Percentiles rank a stretch among this genome's conserved stretches.
Conservation (phyloP, 2,888 invertebrate genomes). For the Carpatolechia fugitivella region DNA sequence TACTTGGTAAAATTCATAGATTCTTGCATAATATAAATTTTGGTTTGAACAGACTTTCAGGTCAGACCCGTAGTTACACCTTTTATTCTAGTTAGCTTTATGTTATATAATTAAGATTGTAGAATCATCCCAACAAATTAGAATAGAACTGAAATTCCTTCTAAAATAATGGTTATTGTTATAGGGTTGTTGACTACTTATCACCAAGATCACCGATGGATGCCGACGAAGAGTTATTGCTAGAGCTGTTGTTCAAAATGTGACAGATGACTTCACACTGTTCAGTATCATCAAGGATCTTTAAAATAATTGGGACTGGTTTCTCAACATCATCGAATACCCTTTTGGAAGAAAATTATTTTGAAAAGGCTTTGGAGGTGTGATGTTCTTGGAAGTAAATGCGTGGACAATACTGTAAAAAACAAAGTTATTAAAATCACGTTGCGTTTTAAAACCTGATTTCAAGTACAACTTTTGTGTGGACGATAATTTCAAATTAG, state of each 20-base stretch:
- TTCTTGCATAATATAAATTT: no score
- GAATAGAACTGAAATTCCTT: background rate
- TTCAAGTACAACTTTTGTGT: slow-evolving; percentile 13
- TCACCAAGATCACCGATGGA: slow-evolving; percentile 73
- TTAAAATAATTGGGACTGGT: background rate
- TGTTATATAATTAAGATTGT: no score
- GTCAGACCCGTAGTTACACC: no score
- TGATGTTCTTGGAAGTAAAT: no score
- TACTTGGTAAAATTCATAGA: no score
- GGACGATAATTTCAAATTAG: background rate
- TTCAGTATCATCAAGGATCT: background rate
- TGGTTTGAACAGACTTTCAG: no score
- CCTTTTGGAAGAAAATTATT: no score
- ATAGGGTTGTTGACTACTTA: slow-evolving; percentile 59
- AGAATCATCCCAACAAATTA: no score
- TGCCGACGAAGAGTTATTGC: slow-evolving; percentile 69
- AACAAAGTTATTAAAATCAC: no score
- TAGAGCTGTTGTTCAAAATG: slow-evolving; percentile 72
- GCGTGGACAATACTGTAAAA: no score
- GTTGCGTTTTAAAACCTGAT: background rate
- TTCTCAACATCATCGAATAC: background rate
- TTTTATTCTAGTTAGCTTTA: no score
- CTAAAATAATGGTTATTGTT: background rate
- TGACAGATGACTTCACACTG: slow-evolving; percentile 36
- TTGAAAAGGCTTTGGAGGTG: no score